phyloP scores from a whole-genome alignment of 2,113 vertebrate species.

The Lucifuga dentata region DNA sequence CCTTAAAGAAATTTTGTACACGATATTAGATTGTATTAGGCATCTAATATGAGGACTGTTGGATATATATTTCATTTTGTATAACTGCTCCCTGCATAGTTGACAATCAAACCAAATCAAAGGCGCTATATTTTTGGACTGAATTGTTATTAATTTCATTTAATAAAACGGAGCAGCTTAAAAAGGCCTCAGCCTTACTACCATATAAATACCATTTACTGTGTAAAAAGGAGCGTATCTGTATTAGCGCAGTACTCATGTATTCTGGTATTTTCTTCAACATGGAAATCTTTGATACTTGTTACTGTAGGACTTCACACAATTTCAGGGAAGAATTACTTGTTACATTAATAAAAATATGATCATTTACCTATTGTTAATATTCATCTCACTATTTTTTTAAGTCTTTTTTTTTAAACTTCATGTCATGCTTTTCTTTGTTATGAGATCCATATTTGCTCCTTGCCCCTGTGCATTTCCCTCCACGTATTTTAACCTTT shows the following conservation, averaged over 20 bases:
- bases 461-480: conserved; percentile 4
- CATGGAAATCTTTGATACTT: conserved; percentile 15
- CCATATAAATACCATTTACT: no score
- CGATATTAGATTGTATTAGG: conserved; percentile 15
- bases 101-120: conserved; percentile 11
- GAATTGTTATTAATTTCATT: conserved; percentile 42
- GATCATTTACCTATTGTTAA: conserved; percentile 8
- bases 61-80: conserved; percentile 24
- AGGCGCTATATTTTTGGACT: conserved; percentile 39
- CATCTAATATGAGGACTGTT: background rate
- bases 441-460: conserved; percentile 15
- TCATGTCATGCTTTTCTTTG: conserved; percentile 22
- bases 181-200: no score
- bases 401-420: background rate
- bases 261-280: conserved; percentile 29
- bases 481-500: conserved; percentile 13
- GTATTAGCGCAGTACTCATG: conserved; percentile 47
- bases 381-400: conserved; percentile 30
- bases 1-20: conserved; percentile 30
- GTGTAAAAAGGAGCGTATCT: conserved; percentile 59
- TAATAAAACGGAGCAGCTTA: conserved; percentile 20
- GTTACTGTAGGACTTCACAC: conserved; percentile 21
- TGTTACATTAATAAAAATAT: conserved; percentile 30
- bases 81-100: background rate
- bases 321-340: conserved; percentile 47